Percentiles rank a stretch among this genome's conserved stretches.
Conservation (phyloP, 2,888 invertebrate genomes). For the Clanis bilineata region DNA sequence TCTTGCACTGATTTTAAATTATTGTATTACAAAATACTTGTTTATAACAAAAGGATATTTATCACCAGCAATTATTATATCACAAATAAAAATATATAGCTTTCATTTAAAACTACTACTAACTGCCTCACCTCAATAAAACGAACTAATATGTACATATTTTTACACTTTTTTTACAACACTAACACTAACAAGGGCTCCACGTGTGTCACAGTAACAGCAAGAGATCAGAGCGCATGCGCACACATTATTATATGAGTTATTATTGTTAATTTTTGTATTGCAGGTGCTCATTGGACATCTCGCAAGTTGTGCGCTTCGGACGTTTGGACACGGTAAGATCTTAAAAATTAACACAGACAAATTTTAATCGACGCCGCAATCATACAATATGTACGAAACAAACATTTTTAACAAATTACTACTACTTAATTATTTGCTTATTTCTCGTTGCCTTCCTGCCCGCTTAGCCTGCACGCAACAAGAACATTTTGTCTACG, state of each 20-base stretch:
- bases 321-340: slow-evolving; percentile 73
- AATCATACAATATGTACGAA: too few relatives aligned
- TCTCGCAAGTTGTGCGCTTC: slow-evolving; percentile 71
- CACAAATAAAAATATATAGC: too few relatives aligned
- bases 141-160: background rate
- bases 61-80: background rate
- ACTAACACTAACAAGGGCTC: slow-evolving; percentile 4
- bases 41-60: background rate
- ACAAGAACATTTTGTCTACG: too few relatives aligned
- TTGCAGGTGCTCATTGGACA: slow-evolving; percentile 72
- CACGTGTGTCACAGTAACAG: background rate
- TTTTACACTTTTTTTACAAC: background rate
- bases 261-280: slow-evolving; percentile 12
- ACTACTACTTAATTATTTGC: too few relatives aligned
- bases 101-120: background rate
- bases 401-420: too few relatives aligned
- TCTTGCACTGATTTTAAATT: background rate
- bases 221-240: slow-evolving; percentile 8
- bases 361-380: background rate
- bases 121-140: background rate
- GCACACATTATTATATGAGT: background rate
- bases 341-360: background rate
- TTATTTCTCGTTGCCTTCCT: too few relatives aligned
- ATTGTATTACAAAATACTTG: background rate
- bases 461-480: too few relatives aligned